phyloP scores from a whole-genome alignment of 2,113 vertebrate genomes.

The Paedocypris sp. region DNA sequence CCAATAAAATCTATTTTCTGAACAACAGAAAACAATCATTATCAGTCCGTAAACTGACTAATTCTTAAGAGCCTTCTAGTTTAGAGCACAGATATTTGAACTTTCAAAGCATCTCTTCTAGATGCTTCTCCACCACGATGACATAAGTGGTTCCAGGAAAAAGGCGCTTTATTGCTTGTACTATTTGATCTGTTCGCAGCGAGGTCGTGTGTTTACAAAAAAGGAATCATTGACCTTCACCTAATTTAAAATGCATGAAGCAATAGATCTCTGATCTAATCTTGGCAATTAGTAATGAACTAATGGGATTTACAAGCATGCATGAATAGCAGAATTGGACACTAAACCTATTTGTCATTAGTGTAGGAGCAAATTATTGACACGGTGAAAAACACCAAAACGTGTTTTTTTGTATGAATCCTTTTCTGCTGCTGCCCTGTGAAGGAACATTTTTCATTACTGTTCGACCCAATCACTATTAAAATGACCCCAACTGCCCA shows the following conservation, averaged over 20 bases:
- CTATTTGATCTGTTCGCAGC: too few species aligned
- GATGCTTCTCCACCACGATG: too few species aligned
- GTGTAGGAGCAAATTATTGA: neutral
- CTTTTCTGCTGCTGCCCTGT: neutral
- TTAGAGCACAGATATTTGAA: too few species aligned
- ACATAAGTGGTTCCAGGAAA: too few species aligned
- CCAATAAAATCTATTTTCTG: too few species aligned
- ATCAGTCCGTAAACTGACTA: too few species aligned
- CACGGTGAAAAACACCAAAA: neutral
- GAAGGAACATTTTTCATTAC: slow-evolving; percentile 18
- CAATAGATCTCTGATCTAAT: slow-evolving; percentile 16
- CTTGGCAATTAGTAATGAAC: slow-evolving; percentile 16
- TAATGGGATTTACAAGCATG: neutral
- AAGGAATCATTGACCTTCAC: neutral
- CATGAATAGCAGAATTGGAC: neutral
- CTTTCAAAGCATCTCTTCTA: too few species aligned
- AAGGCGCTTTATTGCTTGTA: too few species aligned
- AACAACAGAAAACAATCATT: too few species aligned
- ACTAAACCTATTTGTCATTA: slow-evolving; percentile 14
- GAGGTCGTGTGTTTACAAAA: neutral
- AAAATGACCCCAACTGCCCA: slow-evolving; percentile 14
- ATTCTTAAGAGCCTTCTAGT: too few species aligned
- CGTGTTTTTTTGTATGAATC: neutral
- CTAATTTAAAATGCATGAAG: slow-evolving; percentile 22
- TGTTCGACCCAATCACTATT: slow-evolving; percentile 14